phyloP scores from a whole-genome alignment of 1,140 invertebrate species.

The Brachionus angularis region DNA sequence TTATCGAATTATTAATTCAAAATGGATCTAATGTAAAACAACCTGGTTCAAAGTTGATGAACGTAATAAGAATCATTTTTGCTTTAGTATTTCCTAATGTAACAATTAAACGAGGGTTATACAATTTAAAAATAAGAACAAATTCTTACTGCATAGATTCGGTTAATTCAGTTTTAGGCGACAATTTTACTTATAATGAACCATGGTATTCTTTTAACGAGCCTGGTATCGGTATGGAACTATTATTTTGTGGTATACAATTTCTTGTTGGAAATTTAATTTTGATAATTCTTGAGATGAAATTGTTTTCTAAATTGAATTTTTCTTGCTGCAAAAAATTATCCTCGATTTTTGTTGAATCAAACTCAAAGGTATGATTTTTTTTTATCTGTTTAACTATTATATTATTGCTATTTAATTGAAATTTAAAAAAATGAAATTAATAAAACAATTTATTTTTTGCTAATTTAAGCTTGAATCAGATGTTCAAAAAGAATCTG shows the following conservation, averaged over 20 bases:
- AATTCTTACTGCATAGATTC: conserved; percentile 28
- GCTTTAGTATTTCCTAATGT: conserved; percentile 34
- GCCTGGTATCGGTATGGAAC: conserved; percentile 60
- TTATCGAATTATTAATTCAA: conserved; percentile 11
- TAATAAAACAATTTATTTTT: neutral
- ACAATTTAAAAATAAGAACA: conserved; percentile 35
- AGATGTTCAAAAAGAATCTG: conserved; percentile 25
- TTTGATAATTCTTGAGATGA: conserved; percentile 62
- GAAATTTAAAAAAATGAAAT: no score
- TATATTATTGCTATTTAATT: no score
- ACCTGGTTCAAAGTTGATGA: conserved; percentile 1
- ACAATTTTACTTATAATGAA: neutral
- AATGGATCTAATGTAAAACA: conserved; percentile 15
- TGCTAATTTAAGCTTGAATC: conserved; percentile 15
- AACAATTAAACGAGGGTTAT: conserved; percentile 17
- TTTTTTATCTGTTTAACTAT: no score
- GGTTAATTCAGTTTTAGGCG: conserved; percentile 14
- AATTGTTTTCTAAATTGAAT: conserved; percentile 51
- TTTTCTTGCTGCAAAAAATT: no score
- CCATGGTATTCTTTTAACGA: neutral
- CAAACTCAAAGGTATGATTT: no score
- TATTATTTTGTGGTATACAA: conserved; percentile 60
- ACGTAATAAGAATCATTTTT: conserved; percentile 3
- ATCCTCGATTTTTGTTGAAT: no score
- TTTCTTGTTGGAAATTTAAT: conserved; percentile 62